Base-by-base conservation (phyloP, 2,797 vertebrate species). In the Rousettus madagascariensis region DNA sequence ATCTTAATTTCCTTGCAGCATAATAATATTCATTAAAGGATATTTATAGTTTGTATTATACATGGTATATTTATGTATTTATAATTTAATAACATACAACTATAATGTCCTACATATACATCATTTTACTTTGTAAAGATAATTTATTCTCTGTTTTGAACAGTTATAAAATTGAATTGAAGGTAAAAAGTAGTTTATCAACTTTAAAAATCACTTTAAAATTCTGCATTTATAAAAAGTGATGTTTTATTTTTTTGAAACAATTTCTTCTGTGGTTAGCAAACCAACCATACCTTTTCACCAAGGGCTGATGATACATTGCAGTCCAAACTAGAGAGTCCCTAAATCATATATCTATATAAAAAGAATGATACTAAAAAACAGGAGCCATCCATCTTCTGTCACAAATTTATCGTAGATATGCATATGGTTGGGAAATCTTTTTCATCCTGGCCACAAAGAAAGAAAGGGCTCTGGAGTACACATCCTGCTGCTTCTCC, bases 161-260 rank as follows among this genome's bases (percentile, higher is more conserved):
- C 7, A 59, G 33, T 22, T 79, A 71, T 36, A 91, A 91, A 89
- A 71, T 36, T 4, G 12, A 93, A 65, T 19, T 85, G 17, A 8
- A 86, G 24, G 6, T 69, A 46, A 68, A 93, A 91, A n/a, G 19
- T 24, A 49, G 9, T 63, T 53, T 79, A 80, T 68, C 22, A 74
- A 46, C 55, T 74, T 74, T 30, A 84, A 95, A 79, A 85, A 72
- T 82, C 80, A 15, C 30, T 95, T 68, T 30, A 51, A 77, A 75
- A 86, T n/a, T 38, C 33, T 86, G 22, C 38, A 68, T 63, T 86
- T 71, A 83, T 38, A 87, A 33, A 61, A 69, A 85, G 41, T 20
- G 53, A 68, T 61, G 15, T 51, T 93, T 33, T 33, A 33, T 33
- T 19, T 55, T 43, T 38, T 80, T 88, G 51, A 95, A 91, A 91